phyloP scores from a whole-genome alignment of 2,797 vertebrate genomes.

The Diplodus puntazzo region DNA sequence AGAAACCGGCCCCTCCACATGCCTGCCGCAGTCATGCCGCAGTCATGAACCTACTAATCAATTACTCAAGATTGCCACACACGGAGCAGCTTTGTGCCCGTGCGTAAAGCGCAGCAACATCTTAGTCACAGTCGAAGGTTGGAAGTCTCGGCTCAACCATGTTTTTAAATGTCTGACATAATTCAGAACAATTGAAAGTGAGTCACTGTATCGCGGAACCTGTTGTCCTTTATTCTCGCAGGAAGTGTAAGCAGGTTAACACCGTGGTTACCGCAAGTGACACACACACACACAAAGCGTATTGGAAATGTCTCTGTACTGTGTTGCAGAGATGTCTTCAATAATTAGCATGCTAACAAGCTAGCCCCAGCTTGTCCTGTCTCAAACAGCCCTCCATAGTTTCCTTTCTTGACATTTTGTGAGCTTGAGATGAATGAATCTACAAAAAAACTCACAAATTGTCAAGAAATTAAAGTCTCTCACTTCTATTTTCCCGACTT shows the following conservation, averaged over 20 bases:
- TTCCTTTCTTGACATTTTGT: no score
- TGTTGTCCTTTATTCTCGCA: neutral
- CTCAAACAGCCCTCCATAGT: no score
- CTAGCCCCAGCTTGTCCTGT: no score
- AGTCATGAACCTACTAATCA: constrained; percentile 15
- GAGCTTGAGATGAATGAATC: no score
- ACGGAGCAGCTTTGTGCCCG: neutral
- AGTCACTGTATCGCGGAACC: constrained; percentile 20
- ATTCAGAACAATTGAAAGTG: constrained; percentile 1
- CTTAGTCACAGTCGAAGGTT: constrained; percentile 5
- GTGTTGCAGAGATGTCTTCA: no score
- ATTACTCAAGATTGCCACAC: neutral
- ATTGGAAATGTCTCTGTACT: no score
- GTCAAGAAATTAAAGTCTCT: no score
- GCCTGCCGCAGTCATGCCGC: constrained; percentile 33
- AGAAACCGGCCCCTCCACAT: constrained; percentile 73
- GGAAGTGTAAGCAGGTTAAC: neutral
- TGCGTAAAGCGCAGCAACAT: constrained; percentile 17
- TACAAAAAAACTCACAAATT: no score
- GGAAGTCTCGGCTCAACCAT: neutral
- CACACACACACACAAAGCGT: neutral
- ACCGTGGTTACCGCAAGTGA: neutral
- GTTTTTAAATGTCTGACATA: constrained; percentile 7
- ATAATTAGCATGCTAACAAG: no score
- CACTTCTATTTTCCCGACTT: no score